Evolutionary conservation across 2,888 invertebrate genomes (phyloP).

Genomic region (Cantharis flavilabris): DNA sequence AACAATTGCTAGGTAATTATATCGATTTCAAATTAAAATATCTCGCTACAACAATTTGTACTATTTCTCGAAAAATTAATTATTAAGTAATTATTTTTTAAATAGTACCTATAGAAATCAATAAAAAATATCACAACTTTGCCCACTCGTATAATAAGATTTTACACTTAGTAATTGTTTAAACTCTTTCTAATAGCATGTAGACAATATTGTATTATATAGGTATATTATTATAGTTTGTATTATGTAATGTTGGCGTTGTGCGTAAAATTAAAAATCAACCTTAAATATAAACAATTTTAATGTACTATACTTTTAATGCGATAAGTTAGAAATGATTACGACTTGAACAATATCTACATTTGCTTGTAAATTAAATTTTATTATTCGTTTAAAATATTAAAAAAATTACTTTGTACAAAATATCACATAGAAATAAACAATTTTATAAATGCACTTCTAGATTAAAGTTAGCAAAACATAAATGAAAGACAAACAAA

Average conservation of each 20-base stretch:
- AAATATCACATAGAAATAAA: neutral
- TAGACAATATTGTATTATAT: neutral
- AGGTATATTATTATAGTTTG: neutral
- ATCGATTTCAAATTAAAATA: neutral
- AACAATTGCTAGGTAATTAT: neutral
- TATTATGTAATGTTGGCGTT: neutral
- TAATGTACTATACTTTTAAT: neutral
- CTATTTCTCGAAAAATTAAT: neutral
- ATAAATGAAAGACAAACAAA: neutral
- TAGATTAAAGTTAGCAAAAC: neutral
- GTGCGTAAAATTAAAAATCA: neutral
- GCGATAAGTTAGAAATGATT: neutral
- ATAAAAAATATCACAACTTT: neutral
- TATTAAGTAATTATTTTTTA: neutral
- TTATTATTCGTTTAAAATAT: neutral
- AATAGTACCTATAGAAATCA: neutral
- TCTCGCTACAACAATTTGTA: neutral
- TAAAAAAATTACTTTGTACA: neutral
- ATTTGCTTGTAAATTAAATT: neutral
- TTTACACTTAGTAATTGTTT: neutral
- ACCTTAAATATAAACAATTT: neutral
- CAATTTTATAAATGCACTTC: neutral
- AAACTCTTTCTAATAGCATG: neutral
- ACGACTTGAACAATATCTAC: neutral
- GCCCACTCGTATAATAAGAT: neutral